Evolutionary conservation across 2,797 vertebrate genomes (phyloP), one percentile per base, ranked within the genome.

Genomic region (Pseudochirops corinnae): DNA sequence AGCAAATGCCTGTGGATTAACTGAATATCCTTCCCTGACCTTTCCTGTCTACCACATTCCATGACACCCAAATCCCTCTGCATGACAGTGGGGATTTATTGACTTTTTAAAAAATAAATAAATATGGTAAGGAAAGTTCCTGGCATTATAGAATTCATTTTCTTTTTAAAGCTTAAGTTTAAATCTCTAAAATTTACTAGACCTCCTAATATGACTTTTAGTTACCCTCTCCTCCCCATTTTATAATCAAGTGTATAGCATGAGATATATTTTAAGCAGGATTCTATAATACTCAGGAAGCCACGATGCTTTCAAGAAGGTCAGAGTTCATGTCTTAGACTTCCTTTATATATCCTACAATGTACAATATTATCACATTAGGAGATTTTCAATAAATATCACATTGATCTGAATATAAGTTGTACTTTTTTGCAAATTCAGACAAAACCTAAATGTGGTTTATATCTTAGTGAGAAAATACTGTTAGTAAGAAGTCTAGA

Each of bases 21-120:
- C 93, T 95, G 96, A 13, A 57, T 28, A 21, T 92, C 31, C 50
- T 74, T 14, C 93, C n/a, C 53, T 90, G 31, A 55, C 46, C 12
- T 96, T 74, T 95, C 12, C 93, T 90, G 24, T 31, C 96, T 56
- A 95, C 91, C 92, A 55, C 95, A 67, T 31, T 94, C 95, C 62
- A 90, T 95, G 91, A 55, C 52, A 94, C 13, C n/a, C 67, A 96
- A 92, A 92, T 57, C 39, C 31, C 55, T 21, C 21, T 93, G 39
- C 46, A 57, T 93, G 91, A 91, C 33, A 91, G 91, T 67, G 67
- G 5, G 93, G 91, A 95, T 94, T 92, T 56, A 91, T 92, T 18
- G 26, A 26, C 93, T 39, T 92, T 91, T 91, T 90, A 28, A 93
- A 46, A 82, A 94, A 91, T 87, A 93, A 56, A 90, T 24, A 91